Evolutionary conservation across 2,888 invertebrate species (phyloP).

Genomic region (Diogma glabrata): DNA sequence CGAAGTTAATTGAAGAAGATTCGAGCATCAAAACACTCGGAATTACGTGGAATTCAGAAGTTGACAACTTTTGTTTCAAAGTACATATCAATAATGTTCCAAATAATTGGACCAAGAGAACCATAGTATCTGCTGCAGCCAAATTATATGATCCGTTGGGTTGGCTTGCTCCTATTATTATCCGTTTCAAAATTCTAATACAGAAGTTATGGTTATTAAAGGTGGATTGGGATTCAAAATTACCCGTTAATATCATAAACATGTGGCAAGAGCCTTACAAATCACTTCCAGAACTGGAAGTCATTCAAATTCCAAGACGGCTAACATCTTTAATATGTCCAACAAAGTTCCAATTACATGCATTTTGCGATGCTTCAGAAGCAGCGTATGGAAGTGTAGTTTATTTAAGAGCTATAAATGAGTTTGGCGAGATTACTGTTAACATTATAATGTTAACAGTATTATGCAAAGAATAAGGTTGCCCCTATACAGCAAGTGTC

Average conservation of each 20-base stretch:
- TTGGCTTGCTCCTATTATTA: not conserved
- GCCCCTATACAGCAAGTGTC: constrained; percentile 8
- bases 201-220: not conserved
- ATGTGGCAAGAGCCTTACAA: not conserved
- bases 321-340: not conserved
- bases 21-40: not conserved
- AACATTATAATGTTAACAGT: not conserved
- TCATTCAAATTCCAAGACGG: not conserved
- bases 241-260: not conserved
- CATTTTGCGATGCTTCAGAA: not conserved
- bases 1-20: not conserved
- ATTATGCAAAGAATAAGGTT: constrained; percentile 1
- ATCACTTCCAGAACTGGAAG: not conserved
- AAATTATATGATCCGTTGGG: not conserved
- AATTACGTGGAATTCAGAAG: not conserved
- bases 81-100: not conserved
- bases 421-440: not conserved
- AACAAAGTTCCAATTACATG: not conserved
- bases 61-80: not conserved
- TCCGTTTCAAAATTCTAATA: not conserved
- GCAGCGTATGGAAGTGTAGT: not conserved
- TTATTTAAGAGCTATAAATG: not conserved
- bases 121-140: not conserved
- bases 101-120: not conserved
- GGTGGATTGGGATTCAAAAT: not conserved